These are phyloP conservation scores for Scartelaos histophorus DNA, from an alignment of 2,113 vertebrate genomes.

Conservation along the genomic window DNA sequence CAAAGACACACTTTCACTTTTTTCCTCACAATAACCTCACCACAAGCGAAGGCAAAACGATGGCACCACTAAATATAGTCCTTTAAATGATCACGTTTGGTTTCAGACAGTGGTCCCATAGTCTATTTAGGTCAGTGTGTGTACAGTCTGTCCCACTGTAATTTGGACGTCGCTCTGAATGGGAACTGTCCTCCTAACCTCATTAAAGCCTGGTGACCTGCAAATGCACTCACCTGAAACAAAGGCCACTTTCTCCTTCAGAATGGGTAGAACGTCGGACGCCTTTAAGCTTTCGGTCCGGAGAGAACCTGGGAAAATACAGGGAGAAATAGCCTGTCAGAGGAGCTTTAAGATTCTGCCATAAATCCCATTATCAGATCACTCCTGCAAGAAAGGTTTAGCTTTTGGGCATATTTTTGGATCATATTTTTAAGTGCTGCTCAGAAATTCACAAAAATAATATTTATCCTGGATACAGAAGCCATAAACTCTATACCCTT, in stretches of 20 bases:
- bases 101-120: neutral
- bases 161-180: constrained; percentile 4
- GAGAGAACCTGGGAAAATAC: constrained; percentile 82
- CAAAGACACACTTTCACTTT: neutral
- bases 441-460: neutral
- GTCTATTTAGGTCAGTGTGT: constrained; percentile 5
- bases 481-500: neutral
- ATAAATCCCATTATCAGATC: constrained; percentile 69
- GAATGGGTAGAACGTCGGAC: constrained; percentile 91
- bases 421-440: neutral
- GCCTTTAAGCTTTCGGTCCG: constrained; percentile 95
- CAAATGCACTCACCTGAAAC: constrained; percentile 88
- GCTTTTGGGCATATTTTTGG: neutral
- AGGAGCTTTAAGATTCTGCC: constrained; percentile 21
- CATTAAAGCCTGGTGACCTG: neutral
- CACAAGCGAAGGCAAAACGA: neutral
- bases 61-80: neutral
- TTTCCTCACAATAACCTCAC: neutral
- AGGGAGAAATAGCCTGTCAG: constrained; percentile 14
- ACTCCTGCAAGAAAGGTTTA: constrained; percentile 43
- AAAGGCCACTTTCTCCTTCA: constrained; percentile 98
- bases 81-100: neutral
- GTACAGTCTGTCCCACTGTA: neutral
- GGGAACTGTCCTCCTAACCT: neutral
- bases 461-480: neutral